phyloP scores from a whole-genome alignment of 2,797 vertebrate species.

The Urosaurus nigricauda region DNA sequence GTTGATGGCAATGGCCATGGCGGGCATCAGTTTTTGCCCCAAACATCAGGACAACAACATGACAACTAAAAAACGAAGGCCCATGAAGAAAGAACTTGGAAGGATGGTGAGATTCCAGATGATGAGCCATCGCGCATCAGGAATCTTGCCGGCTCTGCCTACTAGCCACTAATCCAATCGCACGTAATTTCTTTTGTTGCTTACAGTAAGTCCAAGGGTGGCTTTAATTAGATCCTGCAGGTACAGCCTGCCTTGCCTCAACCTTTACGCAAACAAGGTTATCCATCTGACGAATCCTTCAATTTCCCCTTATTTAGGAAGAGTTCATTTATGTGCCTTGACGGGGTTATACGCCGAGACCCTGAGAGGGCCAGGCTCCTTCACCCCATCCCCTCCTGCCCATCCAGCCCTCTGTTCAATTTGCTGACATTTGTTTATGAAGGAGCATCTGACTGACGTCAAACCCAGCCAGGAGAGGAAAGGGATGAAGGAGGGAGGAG shows the following conservation, averaged over 20 bases:
- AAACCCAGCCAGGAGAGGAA: neutral
- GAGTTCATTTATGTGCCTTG: conserved; percentile 32
- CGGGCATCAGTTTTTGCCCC: neutral
- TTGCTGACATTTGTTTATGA: conserved; percentile 16
- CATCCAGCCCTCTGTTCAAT: neutral
- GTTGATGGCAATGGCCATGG: too few species aligned
- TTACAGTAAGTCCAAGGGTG: conserved; percentile 3
- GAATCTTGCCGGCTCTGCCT: fast-evolving
- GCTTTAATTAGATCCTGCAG: conserved; percentile 71
- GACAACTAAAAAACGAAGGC: neutral
- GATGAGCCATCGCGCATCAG: neutral
- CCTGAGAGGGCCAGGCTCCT: fast-evolving
- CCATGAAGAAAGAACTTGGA: neutral
- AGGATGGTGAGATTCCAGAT: neutral
- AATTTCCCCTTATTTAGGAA: conserved; percentile 27
- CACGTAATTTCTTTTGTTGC: conserved; percentile 12
- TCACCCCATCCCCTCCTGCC: fast-evolving
- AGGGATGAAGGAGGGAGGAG: neutral
- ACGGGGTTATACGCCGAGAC: fast-evolving
- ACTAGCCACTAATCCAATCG: conserved; percentile 30
- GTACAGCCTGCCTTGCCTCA: conserved; percentile 72
- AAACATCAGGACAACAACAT: neutral
- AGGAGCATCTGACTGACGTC: neutral
- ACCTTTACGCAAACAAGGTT: conserved; percentile 70
- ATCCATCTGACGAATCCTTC: conserved; percentile 51